Evolutionary conservation across 2,113 vertebrate species (phyloP).

Genomic region (Crotalus viridis): DNA sequence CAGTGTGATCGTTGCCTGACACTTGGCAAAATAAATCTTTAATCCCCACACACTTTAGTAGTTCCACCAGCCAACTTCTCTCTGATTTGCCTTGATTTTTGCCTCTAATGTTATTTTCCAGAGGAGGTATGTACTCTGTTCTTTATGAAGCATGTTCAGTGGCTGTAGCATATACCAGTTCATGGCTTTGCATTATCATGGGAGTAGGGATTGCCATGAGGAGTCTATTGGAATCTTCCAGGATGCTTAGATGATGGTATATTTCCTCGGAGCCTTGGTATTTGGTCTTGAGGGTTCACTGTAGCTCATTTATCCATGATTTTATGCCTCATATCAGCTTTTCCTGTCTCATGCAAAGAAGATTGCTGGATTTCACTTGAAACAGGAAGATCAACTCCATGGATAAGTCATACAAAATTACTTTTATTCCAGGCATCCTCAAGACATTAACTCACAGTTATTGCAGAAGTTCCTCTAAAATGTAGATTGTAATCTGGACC

Average conservation of each 20-base stretch:
- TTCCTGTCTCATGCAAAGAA: too few species aligned
- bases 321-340: neutral
- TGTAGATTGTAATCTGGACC: too few species aligned
- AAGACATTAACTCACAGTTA: too few species aligned
- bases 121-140: neutral
- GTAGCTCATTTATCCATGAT: neutral
- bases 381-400: too few species aligned
- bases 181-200: neutral
- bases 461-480: too few species aligned
- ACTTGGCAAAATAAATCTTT: neutral
- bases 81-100: neutral
- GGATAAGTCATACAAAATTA: too few species aligned
- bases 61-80: neutral
- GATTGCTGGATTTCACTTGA: too few species aligned
- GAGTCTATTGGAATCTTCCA: neutral
- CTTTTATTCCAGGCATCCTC: too few species aligned
- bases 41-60: neutral
- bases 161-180: neutral
- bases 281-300: neutral
- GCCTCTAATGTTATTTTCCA: neutral
- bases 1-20: neutral
- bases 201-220: neutral
- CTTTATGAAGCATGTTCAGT: neutral
- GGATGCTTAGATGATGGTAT: neutral
- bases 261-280: neutral